Base-by-base conservation (phyloP, 1,140 invertebrate genomes). In the Drosophila auraria region DNA sequence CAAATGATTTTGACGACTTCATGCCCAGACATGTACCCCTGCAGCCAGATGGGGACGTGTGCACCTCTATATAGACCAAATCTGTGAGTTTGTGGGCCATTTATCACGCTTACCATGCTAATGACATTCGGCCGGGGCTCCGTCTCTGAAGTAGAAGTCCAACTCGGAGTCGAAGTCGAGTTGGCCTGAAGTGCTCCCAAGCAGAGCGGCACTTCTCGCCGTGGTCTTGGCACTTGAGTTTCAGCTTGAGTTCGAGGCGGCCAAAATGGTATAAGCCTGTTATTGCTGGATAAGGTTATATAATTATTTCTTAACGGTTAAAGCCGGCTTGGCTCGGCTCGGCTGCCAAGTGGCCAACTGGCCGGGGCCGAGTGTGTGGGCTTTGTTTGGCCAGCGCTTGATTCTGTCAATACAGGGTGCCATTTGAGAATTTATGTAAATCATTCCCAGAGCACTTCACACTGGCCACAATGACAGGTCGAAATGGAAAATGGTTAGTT, bases 81-180 rank as follows among this genome's bases (percentile, higher is more conserved):
- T 81, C 70, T 51, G 50, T 50, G 77, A 78, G 83, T 62, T 73
- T 83, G 82, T 78, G 72, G 63, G 78, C 77, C 84, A 87, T 87
- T 90, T 87, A 90, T 87, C 84, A 87, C 87, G 84, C 86, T 90
- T 90, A 87, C 84, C 76, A 87, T 82, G 84, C 84, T 87, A 87
- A 87, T 87, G 84, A 87, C 81, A 87, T 81, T 70, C 83, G 86
- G 78, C 70, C 77, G 63, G 57, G 58, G 72, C 54, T n/a, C 53
- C 53, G 14, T 14, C 53, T 15, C 54, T 36, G 20, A 15, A 25
- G 54, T 57, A 40, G 50, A 75, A 65, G 62, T 44, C 47, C 49
- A 53, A 78, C 61, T 69, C 65, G 36, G 33, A 25, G 23, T 59
- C 38, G 51, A 60, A 45, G 54, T 25, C 51, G 62, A 62, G 74